phyloP scores from a whole-genome alignment of 2,888 invertebrate species.

The Acanthoscelides obtectus region DNA sequence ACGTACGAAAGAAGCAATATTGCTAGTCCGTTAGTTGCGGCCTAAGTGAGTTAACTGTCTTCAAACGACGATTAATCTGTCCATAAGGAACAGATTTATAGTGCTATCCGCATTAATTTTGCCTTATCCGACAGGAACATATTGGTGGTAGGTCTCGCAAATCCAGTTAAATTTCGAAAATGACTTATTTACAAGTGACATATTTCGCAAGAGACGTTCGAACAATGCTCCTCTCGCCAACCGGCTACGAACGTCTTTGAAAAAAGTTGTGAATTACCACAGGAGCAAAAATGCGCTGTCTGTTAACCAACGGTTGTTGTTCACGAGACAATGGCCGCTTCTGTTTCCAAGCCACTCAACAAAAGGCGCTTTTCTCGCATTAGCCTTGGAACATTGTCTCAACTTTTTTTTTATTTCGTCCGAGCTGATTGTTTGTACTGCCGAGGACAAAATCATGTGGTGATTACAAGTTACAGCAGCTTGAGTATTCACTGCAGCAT shows the following conservation, averaged over 20 bases:
- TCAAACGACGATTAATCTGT: no score
- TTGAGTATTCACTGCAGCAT: neutral
- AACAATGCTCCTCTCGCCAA: neutral
- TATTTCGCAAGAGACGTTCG: neutral
- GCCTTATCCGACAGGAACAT: no score
- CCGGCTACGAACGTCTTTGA: neutral
- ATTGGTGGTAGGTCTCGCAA: no score
- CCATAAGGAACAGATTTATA: no score
- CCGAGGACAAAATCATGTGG: neutral
- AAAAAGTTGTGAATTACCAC: neutral
- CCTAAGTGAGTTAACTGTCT: no score
- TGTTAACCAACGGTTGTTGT: neutral
- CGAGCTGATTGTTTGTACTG: neutral
- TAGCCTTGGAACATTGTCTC: neutral
- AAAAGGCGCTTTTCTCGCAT: neutral
- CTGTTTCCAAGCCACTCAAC: neutral
- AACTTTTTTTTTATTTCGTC: neutral
- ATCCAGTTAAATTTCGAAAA: neutral
- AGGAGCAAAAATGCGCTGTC: neutral
- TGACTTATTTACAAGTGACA: neutral
- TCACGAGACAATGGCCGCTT: neutral
- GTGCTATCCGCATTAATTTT: no score
- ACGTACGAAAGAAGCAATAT: no score
- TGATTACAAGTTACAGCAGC: neutral
- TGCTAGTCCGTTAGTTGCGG: no score